phyloP scores from a whole-genome alignment of 2,888 invertebrate genomes.

The Morinoia aosen region DNA sequence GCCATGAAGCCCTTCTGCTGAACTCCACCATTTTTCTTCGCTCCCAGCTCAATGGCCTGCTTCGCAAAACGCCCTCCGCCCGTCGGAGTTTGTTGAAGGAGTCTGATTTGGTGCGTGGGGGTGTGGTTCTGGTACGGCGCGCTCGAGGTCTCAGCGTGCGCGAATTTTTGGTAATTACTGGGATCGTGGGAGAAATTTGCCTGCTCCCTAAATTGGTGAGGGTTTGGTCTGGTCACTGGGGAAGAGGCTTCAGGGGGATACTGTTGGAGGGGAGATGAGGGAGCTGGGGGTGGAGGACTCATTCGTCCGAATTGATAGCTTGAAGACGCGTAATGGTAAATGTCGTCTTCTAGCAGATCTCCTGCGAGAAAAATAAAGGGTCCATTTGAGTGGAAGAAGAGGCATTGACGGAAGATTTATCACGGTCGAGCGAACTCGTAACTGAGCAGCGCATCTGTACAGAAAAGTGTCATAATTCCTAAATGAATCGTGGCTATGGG shows the following conservation, averaged over 20 bases:
- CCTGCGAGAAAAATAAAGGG: neutral
- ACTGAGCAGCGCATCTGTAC: no score
- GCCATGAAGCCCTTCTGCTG: slow-evolving; percentile 55
- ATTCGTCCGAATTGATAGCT: slow-evolving; percentile 51
- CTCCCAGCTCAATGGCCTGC: neutral
- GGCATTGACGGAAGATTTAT: neutral
- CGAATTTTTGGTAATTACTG: neutral
- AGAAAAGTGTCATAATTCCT: neutral
- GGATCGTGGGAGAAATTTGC: neutral
- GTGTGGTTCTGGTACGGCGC: slow-evolving; percentile 1
- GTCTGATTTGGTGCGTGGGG: neutral
- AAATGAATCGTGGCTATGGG: neutral
- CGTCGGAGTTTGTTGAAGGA: neutral
- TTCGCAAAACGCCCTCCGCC: neutral
- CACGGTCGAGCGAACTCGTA: neutral
- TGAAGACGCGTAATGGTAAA: slow-evolving; percentile 55
- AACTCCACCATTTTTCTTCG: neutral
- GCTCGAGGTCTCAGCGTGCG: neutral
- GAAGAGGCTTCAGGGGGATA: neutral
- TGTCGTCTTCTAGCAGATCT: slow-evolving; percentile 53
- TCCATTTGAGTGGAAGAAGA: neutral
- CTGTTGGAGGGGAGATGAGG: neutral
- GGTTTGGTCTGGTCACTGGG: neutral
- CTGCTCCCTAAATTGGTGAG: neutral
- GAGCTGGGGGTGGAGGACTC: slow-evolving; percentile 57